Base-by-base conservation (phyloP, 2,888 invertebrate genomes). In the Nasonia oneida region DNA sequence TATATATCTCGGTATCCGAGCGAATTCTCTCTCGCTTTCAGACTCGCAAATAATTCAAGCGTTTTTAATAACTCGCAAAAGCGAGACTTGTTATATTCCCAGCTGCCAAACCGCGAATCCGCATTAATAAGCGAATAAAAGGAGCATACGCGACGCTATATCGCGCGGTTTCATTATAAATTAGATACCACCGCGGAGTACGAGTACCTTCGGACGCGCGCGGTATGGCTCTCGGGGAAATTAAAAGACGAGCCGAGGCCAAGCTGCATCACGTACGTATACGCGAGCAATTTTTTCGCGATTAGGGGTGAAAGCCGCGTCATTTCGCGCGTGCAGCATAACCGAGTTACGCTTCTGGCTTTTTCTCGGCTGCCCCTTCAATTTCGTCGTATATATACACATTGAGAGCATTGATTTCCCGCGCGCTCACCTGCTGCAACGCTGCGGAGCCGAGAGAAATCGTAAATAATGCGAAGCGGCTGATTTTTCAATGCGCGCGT, bases 221-320 rank as follows among this genome's bases (percentile, higher is more conserved):
- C 1, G 47, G 1, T 67, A 70, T 37, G n/a, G 70, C 70, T 33
- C 42, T 10, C 71, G 71, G 73, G 47, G 23, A 73, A 80, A 80
- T 80, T n/a, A 50, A 71, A 57, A 71, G 80, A 47, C 67, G 47
- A 67, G 42, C 29, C 64, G 29, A 42, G 33, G 15, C 57, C 57
- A n/a, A 8, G n/a, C 5, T 37, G 18, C n/a, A 39, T 10, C 18
- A 47, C 53, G 6, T 12, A 42, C 3, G 3, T 5, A 4, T n/a
- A 15, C n/a, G 29, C n/a, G 39, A 53, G 29, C 53, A 39, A 77
- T 75, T 83, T 81, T 81, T 76, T 75, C 67, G 12, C 50, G 61
- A 81, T 81, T 81, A 70, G 23, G 29, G n/a, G 23, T 23, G 73
- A 47, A 42, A 73, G 47, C 39, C 42, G 73, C n/a, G 73, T n/a